Evolutionary conservation across 35 echinoderm and acorn worm genomes (phyloP).

Genomic region (Nesometra sesokonis): DNA sequence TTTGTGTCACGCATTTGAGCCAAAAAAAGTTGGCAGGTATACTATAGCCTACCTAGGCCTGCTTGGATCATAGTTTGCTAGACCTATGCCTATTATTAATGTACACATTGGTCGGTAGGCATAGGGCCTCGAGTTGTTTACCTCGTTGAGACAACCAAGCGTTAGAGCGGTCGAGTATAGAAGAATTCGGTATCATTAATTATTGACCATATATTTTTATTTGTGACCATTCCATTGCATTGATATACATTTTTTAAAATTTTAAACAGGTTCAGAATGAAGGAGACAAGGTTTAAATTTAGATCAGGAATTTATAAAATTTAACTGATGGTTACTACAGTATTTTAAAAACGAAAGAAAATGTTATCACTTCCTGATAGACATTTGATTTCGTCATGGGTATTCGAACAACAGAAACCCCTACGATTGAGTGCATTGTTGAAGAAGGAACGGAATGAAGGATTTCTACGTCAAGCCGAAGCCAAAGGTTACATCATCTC

Average conservation of each 20-base stretch:
- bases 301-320: neutral
- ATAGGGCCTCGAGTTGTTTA: too few relatives aligned
- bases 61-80: too few relatives aligned
- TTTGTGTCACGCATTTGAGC: too few relatives aligned
- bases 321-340: neutral
- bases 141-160: too few relatives aligned
- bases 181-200: too few relatives aligned
- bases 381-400: slow-evolving; percentile 28
- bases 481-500: slow-evolving; percentile 73
- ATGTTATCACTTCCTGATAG: neutral
- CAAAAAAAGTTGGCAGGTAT: too few relatives aligned
- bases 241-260: too few relatives aligned
- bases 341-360: neutral
- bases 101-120: too few relatives aligned
- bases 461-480: slow-evolving; percentile 64
- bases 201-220: too few relatives aligned
- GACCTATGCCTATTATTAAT: too few relatives aligned
- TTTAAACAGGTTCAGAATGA: neutral
- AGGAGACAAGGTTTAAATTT: neutral
- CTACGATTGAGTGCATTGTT: slow-evolving; percentile 53
- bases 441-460: slow-evolving; percentile 64
- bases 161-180: too few relatives aligned
- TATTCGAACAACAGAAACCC: slow-evolving; percentile 72
- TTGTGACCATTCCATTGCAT: too few relatives aligned
- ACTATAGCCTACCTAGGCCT: neutral